These are phyloP conservation scores for Notolepis coatsorum DNA, from an alignment of 2,797 vertebrate genomes.

Conservation along the genomic window DNA sequence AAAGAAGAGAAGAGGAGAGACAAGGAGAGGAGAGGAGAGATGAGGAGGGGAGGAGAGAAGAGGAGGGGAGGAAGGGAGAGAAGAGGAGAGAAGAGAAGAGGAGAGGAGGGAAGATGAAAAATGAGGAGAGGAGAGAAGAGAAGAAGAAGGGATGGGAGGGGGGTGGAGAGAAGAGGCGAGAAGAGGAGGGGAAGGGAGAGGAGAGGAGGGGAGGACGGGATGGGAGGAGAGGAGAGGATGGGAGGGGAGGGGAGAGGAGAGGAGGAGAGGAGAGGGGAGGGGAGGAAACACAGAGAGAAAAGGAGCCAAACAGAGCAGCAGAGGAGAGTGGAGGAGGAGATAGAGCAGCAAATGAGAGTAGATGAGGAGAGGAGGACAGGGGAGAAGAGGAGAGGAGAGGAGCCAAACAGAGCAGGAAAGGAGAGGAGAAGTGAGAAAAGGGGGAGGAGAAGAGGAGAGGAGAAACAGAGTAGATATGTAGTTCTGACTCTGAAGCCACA, in stretches of 20 bases:
- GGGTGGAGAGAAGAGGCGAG: too few species aligned
- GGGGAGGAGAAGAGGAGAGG: too few species aligned
- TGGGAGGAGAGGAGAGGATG: too few species aligned
- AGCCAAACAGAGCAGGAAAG: too few species aligned
- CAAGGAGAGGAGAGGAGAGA: constrained; percentile 46
- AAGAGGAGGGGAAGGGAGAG: constrained; percentile 49
- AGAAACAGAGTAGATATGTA: constrained; percentile 35
- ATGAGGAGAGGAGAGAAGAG: too few species aligned
- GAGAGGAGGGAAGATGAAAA: too few species aligned
- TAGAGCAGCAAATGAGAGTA: not conserved
- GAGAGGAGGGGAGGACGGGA: constrained; percentile 23
- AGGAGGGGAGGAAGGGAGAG: constrained; percentile 36
- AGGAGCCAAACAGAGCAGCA: constrained; percentile 38
- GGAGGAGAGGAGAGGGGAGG: constrained; percentile 34
- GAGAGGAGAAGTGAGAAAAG: too few species aligned
- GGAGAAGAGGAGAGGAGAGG: too few species aligned
- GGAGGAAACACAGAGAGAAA: constrained; percentile 25
- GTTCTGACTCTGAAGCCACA: constrained; percentile 60
- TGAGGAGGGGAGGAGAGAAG: constrained; percentile 27
- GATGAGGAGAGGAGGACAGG: too few species aligned
- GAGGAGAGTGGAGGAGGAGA: constrained; percentile 6
- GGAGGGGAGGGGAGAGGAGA: constrained; percentile 6
- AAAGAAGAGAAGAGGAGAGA: constrained; percentile 11
- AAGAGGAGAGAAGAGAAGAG: constrained; percentile 18
- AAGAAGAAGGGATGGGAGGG: too few species aligned